Percentiles rank a stretch among this genome's conserved stretches.
Conservation (phyloP, 2,888 invertebrate genomes). For the Caprella mutica region DNA sequence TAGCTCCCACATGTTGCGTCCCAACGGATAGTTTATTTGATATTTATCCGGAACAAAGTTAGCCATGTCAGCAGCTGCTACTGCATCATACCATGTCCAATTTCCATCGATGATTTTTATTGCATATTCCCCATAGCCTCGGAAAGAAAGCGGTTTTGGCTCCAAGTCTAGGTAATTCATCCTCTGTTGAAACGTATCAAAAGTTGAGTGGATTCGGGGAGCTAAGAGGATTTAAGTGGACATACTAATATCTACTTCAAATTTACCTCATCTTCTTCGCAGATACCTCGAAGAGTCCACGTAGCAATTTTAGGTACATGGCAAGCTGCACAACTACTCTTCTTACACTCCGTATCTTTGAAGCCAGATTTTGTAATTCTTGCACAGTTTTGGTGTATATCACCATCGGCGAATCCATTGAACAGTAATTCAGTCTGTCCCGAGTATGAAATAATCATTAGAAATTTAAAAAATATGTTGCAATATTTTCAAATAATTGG, state of each 20-base stretch:
- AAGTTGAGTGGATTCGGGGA: too few species aligned
- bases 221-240: too few species aligned
- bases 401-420: conserved; percentile 23
- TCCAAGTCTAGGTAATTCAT: conserved; percentile 19
- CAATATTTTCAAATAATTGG: too few species aligned
- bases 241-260: too few species aligned
- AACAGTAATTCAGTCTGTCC: too few species aligned
- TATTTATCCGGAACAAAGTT: background rate
- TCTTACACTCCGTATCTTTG: conserved; percentile 15
- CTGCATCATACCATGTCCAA: conserved; percentile 15
- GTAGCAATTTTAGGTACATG: conserved; percentile 8
- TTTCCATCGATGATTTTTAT: background rate
- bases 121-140: conserved; percentile 19
- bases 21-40: conserved; percentile 8
- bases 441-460: too few species aligned
- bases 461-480: too few species aligned
- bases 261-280: conserved; percentile 27
- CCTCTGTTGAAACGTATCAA: conserved; percentile 2
- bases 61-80: conserved; percentile 11
- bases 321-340: conserved; percentile 19
- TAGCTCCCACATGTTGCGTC: conserved; percentile 13
- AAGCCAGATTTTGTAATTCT: conserved; percentile 9
- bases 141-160: conserved; percentile 15
- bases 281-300: conserved; percentile 27
- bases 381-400: conserved; percentile 23